These are phyloP conservation scores for Cyclargus thomasi DNA, from an alignment of 1,140 invertebrate species.

Conservation along the genomic window DNA sequence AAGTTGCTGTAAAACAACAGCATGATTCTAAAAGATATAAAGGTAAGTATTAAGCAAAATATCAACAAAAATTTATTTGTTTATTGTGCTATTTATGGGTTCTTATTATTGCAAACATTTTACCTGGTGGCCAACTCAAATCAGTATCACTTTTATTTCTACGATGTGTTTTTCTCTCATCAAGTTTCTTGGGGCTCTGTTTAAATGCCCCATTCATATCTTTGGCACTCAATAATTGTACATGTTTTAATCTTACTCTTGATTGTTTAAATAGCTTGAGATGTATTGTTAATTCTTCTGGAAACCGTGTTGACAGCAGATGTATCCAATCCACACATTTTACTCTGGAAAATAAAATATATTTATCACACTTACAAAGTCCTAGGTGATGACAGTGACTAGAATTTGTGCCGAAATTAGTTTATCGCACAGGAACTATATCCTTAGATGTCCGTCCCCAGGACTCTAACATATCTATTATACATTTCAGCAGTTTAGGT, in stretches of 20 bases:
- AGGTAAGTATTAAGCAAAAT: too few relatives aligned
- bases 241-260: constrained; percentile 71
- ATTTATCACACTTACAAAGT: background rate
- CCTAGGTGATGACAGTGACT: too few relatives aligned
- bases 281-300: constrained; percentile 93
- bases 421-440: too few relatives aligned
- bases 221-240: constrained; percentile 57
- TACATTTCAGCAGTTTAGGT: too few relatives aligned
- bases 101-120: background rate
- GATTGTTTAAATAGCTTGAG: constrained; percentile 88
- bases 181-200: constrained; percentile 65
- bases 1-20: too few relatives aligned
- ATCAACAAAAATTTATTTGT: too few relatives aligned
- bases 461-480: too few relatives aligned
- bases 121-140: constrained; percentile 78
- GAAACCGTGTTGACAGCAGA: constrained; percentile 88
- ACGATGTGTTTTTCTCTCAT: constrained; percentile 76
- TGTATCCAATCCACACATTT: constrained; percentile 94
- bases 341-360: constrained; percentile 75
- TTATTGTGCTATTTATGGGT: too few relatives aligned
- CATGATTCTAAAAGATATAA: too few relatives aligned
- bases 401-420: too few relatives aligned
- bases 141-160: constrained; percentile 84
- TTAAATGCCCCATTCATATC: constrained; percentile 74
- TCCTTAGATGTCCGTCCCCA: too few relatives aligned